These are phyloP conservation scores for Scaptomyza tumidula DNA, from an alignment of 2,888 invertebrate genomes.

Conservation along the genomic window DNA sequence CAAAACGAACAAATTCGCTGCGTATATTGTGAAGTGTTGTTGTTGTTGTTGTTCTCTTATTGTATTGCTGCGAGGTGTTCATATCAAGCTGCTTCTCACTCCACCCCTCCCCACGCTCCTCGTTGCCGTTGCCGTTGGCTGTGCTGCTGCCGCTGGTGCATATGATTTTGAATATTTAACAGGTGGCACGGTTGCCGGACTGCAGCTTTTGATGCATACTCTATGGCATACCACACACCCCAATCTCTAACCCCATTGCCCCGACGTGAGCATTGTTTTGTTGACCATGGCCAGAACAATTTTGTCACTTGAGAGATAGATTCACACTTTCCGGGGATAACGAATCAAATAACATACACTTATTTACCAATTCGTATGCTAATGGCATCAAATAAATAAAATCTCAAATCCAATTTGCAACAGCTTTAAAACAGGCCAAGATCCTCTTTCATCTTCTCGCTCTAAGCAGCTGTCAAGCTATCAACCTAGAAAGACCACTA, in stretches of 20 bases:
- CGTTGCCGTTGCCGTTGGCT: conserved; percentile 23
- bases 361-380: conserved; percentile 2
- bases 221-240: conserved; percentile 35
- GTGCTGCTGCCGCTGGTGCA: conserved; percentile 60
- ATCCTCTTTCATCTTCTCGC: conserved; percentile 30
- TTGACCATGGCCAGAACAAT: conserved; percentile 21
- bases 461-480: conserved; percentile 44
- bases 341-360: not conserved
- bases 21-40: conserved; percentile 9
- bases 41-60: conserved; percentile 5
- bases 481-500: conserved; percentile 6
- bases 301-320: conserved; percentile 8
- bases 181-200: conserved; percentile 52
- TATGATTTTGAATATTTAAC: conserved; percentile 79
- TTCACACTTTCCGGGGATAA: not conserved
- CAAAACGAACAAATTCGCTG: conserved; percentile 68
- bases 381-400: conserved; percentile 1
- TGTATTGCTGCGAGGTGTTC: conserved; percentile 27
- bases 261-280: conserved; percentile 17
- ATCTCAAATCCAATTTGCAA: not conserved
- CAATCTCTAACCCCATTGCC: not conserved
- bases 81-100: conserved; percentile 37
- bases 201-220: conserved; percentile 68
- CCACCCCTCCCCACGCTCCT: not conserved
- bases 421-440: conserved; percentile 24